Conservation (phyloP, 2,113 vertebrate genomes). For the Petromus typicus region DNA sequence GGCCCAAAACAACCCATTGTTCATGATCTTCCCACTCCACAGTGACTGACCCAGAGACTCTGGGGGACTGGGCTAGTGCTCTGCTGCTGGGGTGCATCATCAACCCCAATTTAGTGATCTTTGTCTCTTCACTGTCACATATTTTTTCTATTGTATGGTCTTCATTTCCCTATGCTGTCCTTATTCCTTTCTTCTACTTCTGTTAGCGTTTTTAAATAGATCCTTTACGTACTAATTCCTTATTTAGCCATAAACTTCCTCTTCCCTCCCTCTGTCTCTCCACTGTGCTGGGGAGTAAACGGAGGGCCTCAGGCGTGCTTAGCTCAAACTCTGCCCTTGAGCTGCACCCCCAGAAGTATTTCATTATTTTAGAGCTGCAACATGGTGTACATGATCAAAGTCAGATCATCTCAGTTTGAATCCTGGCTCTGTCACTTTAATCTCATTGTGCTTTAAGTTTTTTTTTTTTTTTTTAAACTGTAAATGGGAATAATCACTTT, state of each 20-base stretch:
- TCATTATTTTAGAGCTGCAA: neutral
- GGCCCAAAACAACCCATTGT: no score
- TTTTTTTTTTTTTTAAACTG: neutral
- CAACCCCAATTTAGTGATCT: neutral
- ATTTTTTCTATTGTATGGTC: neutral
- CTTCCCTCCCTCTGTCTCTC: neutral
- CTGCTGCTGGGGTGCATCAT: no score
- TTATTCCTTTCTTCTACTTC: neutral
- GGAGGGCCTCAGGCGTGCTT: neutral
- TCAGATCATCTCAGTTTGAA: slow-evolving; percentile 32
- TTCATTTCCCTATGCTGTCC: neutral
- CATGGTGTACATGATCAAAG: neutral
- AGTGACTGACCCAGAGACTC: neutral
- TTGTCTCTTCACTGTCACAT: neutral
- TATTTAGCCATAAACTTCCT: neutral
- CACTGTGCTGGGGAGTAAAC: neutral
- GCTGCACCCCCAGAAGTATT: no score
- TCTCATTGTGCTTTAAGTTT: neutral
- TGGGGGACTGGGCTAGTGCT: neutral
- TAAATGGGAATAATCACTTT: slow-evolving; percentile 4
- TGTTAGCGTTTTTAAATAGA: neutral
- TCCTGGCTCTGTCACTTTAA: neutral
- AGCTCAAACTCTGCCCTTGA: no score
- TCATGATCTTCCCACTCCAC: neutral
- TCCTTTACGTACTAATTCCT: neutral